Evolutionary conservation across 2,888 invertebrate species (phyloP).

Genomic region (Trichopria drosophilae): DNA sequence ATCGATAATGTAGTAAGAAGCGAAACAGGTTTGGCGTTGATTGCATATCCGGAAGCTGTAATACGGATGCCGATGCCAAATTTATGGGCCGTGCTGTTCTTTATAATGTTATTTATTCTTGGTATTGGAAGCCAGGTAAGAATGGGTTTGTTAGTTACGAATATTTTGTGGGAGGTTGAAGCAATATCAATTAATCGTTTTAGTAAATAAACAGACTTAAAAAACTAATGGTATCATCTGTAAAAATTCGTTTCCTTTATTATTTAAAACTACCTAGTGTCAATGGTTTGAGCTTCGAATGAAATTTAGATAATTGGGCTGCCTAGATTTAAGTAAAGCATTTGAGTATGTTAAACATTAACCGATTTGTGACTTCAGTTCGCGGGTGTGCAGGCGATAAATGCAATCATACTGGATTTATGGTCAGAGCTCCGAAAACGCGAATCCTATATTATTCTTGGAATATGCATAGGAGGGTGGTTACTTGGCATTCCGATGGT

Average conservation of each 20-base stretch:
- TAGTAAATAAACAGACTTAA: too few relatives aligned
- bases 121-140: slow-evolving; percentile 65
- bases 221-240: too few relatives aligned
- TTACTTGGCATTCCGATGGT: slow-evolving; percentile 75
- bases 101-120: slow-evolving; percentile 72
- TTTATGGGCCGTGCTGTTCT: slow-evolving; percentile 72
- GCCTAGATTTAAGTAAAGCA: too few relatives aligned
- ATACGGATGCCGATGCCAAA: slow-evolving; percentile 72
- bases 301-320: too few relatives aligned
- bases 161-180: too few relatives aligned
- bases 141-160: too few relatives aligned
- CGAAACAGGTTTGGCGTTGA: slow-evolving; percentile 75
- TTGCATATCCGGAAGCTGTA: slow-evolving; percentile 77
- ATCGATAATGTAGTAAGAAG: slow-evolving; percentile 69
- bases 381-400: slow-evolving; percentile 72
- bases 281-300: too few relatives aligned
- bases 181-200: too few relatives aligned
- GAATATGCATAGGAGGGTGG: slow-evolving; percentile 70
- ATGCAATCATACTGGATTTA: slow-evolving; percentile 69
- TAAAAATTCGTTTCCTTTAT: too few relatives aligned
- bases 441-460: slow-evolving; percentile 66
- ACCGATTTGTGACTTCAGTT: too few relatives aligned
- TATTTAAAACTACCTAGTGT: too few relatives aligned
- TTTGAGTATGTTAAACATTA: too few relatives aligned
- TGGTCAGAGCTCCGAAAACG: slow-evolving; percentile 67